Base-by-base conservation (phyloP, 2,888 invertebrate species). In the Arrhopalites spinosus region DNA sequence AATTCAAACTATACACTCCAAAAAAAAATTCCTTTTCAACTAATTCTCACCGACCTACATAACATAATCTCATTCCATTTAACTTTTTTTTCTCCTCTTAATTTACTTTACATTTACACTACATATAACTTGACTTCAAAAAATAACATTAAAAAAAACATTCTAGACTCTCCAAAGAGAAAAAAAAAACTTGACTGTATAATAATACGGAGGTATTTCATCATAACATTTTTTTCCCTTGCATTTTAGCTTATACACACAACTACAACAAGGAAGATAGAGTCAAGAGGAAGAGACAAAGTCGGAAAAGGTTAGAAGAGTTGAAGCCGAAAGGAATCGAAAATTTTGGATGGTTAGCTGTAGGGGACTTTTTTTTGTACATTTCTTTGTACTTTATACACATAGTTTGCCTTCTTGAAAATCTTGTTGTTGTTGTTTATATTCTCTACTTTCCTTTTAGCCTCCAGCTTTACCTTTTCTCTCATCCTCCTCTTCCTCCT, bases 401-500 rank as follows among this genome's bases (percentile, higher is more conserved):
- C 25, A 50, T 50, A 50, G 50, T 50, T 50, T 3, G n/a, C n/a
- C n/a, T n/a, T n/a, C n/a, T n/a, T n/a, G n/a, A n/a, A n/a, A n/a
- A n/a, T n/a, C 50, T 7, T 36, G 36, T 36, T 36, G 11, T 36
- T 36, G n/a, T n/a, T n/a, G n/a, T n/a, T 11, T 11, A 36, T 11
- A 36, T 11, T 36, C 36, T 36, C 36, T 36, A n/a, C n/a, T 45
- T 45, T 17, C 50, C 50, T 50, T 17, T 50, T 3, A 50, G 3
- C 50, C 25, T 3, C 61, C 13, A 11, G 61, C 20, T 61, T 23
- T 69, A 73, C 75, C 69, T 61, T 27, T n/a, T n/a, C 20, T 5
- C 29, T 61, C 61, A 1, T 11, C 3, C 23, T 13, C 61, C 27
- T 23, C 17, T 61, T 23, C 61, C 7, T 8, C 15, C 61, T 5